phyloP scores from a whole-genome alignment of 2,888 invertebrate species.

The Salticus scenicus region DNA sequence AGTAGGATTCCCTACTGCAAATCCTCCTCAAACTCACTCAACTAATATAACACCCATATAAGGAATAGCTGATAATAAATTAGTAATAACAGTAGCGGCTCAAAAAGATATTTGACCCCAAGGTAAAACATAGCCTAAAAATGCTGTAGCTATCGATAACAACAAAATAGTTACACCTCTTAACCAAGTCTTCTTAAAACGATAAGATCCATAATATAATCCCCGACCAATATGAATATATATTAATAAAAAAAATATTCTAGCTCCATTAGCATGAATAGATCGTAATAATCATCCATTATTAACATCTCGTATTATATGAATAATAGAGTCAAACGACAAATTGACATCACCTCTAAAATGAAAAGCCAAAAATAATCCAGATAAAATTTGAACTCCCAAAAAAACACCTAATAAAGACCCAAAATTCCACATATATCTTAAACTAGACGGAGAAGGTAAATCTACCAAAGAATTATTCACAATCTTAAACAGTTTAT shows the following conservation, averaged over 20 bases:
- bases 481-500: neutral
- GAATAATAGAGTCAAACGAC: constrained; percentile 78
- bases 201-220: constrained; percentile 76
- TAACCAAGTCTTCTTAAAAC: constrained; percentile 80
- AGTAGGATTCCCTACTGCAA: too few relatives aligned
- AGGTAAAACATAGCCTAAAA: constrained; percentile 86
- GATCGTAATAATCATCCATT: constrained; percentile 82
- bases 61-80: constrained; percentile 83
- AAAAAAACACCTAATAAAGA: constrained; percentile 74
- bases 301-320: constrained; percentile 82
- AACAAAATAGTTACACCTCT: constrained; percentile 82
- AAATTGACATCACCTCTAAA: constrained; percentile 81
- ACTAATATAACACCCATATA: constrained; percentile 81
- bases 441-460: constrained; percentile 17
- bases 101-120: constrained; percentile 88
- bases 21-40: too few relatives aligned
- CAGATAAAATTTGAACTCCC: constrained; percentile 82
- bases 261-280: constrained; percentile 84
- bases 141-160: constrained; percentile 83
- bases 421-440: constrained; percentile 64
- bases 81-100: constrained; percentile 87
- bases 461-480: constrained; percentile 22
- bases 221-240: constrained; percentile 82
- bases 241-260: constrained; percentile 81
- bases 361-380: constrained; percentile 83